Base-by-base conservation (phyloP, 2,113 vertebrate species). In the Haemorhous mexicanus region DNA sequence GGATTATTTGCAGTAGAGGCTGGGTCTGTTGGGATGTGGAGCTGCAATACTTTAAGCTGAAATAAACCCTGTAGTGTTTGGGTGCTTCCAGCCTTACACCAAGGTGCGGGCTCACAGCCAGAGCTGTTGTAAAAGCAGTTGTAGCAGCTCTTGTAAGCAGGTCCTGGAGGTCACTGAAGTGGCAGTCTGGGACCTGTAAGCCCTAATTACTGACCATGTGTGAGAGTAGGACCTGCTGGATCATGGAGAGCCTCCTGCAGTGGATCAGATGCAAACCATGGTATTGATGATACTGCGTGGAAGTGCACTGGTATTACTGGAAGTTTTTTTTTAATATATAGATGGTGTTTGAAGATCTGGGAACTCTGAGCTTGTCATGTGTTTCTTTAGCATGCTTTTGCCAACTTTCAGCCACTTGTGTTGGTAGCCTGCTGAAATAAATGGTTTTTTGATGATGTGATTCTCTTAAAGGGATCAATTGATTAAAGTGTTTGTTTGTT, bases 211-310 rank as follows among this genome's bases (percentile, higher is more conserved):
- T 82, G 91, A 6, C 30, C 1, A 7, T 9, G 19, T 43, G 46
- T 83, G 59, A 37, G 63, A 80, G 27, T 16, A 37, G 80, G 59
- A 16, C 0, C 0, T 41, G 14, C 33, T 30, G 49, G 7, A 26
- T 33, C 39, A 35, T 41, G 28, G 33, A 37, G 72, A 69, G 20
- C 23, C 20, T 87, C 8, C 44, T 66, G 19, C 14, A 35, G n/a
- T 43, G 46, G 6, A 11, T 37, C 7, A 6, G 13, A 26, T 83
- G 50, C 47, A 41, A 27, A 49, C 3, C 5, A 1, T 1, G 16
- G 16, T 15, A 8, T 43, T 53, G 6, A 8, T 23, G 13, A 1
- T 30, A 3, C 10, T 70, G 43, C 0, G 0, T 39, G 27, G 64
- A 59, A 68, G 16, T 32, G 32, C 18, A 26, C 23, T 20, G 30